Percentiles rank a stretch among this genome's conserved stretches.
Evolutionary conservation across 2,113 vertebrate genomes (phyloP).

Genomic region (Xenotilapia flavipinnis): DNA sequence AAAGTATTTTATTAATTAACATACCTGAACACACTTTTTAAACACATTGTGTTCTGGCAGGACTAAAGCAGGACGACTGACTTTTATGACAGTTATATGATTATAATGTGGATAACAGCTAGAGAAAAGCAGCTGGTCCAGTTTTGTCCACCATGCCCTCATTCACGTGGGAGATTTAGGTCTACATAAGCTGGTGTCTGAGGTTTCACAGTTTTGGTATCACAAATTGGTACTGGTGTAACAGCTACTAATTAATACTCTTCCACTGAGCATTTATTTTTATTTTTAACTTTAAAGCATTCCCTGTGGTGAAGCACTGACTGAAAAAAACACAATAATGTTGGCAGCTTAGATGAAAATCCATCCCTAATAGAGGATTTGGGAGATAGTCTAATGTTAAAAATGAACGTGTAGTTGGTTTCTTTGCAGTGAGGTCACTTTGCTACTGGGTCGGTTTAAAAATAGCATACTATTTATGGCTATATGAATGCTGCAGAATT

Average conservation of each 20-base stretch:
- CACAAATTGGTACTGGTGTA: background rate
- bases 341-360: background rate
- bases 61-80: background rate
- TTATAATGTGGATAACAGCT: background rate
- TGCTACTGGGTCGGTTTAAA: background rate
- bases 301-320: background rate
- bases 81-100: background rate
- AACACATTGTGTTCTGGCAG: background rate
- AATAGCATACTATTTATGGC: background rate
- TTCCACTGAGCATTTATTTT: background rate
- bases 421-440: background rate
- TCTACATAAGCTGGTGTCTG: background rate
- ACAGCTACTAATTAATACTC: background rate
- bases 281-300: background rate
- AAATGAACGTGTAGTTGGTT: background rate
- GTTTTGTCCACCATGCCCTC: slow-evolving; percentile 3
- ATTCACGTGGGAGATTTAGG: background rate
- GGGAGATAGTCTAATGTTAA: background rate
- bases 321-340: background rate
- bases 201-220: background rate
- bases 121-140: background rate
- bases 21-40: background rate
- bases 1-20: background rate
- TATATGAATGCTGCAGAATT: background rate
- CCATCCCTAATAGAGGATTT: background rate